Conservation (phyloP, 1,140 invertebrate species). For the Lepidurus couesii region DNA sequence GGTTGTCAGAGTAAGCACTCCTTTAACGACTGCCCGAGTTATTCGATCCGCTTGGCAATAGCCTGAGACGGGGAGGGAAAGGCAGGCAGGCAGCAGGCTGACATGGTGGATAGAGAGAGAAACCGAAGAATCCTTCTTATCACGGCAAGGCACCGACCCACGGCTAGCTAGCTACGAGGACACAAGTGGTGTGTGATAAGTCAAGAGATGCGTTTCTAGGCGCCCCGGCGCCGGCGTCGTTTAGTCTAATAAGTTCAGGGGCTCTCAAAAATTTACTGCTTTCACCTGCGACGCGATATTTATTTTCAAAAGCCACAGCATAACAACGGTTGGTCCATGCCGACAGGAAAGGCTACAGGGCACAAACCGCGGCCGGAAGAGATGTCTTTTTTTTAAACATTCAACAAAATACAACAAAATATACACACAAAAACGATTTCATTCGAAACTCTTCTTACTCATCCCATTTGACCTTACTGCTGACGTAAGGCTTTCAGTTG, state of each 20-base stretch:
- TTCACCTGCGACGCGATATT: background rate
- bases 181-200: conserved; percentile 14
- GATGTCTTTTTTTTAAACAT: background rate
- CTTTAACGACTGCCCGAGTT: conserved; percentile 2
- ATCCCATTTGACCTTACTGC: background rate
- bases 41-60: conserved; percentile 10
- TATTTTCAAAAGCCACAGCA: background rate
- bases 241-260: background rate
- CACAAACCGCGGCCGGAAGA: background rate
- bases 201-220: conserved; percentile 15
- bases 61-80: background rate
- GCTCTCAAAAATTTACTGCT: background rate
- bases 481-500: background rate
- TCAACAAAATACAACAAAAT: background rate
- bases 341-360: background rate
- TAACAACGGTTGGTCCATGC: background rate
- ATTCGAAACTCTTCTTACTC: no score
- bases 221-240: conserved; percentile 11
- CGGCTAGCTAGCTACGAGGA: conserved; percentile 13
- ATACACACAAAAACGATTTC: no score
- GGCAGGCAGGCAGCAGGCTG: background rate
- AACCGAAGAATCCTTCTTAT: background rate
- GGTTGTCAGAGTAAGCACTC: background rate
- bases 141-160: conserved; percentile 6
- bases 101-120: background rate